These are phyloP conservation scores for Myrmecobius fasciatus DNA, from an alignment of 2,113 vertebrate species.

Conservation along the genomic window DNA sequence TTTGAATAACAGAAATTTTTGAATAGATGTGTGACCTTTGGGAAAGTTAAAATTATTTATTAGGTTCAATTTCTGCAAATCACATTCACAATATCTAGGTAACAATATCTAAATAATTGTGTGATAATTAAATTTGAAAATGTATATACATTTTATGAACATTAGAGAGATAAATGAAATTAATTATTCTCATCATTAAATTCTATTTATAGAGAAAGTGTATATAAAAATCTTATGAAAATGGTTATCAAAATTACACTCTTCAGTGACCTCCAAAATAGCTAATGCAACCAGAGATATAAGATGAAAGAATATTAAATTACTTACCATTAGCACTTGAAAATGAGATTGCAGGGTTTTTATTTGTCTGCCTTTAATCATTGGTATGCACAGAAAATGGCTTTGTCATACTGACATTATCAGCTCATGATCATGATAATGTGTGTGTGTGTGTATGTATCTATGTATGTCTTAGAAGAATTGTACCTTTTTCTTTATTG, in stretches of 20 bases:
- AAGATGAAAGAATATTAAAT: not conserved
- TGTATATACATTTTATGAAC: not conserved
- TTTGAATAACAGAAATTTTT: not conserved
- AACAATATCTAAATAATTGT: not conserved
- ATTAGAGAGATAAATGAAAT: not conserved
- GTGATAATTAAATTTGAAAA: not conserved
- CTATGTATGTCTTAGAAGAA: not conserved
- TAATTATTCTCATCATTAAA: not conserved
- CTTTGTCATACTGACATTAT: not conserved
- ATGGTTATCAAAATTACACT: not conserved
- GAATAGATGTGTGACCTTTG: not conserved
- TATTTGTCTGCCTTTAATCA: not conserved
- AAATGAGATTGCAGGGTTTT: not conserved
- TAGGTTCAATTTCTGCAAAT: not conserved
- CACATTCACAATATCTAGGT: not conserved
- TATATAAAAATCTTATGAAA: not conserved
- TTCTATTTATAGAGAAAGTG: not conserved
- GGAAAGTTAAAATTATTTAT: not conserved
- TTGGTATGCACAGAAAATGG: not conserved
- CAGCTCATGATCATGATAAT: not conserved
- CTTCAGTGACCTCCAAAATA: not conserved
- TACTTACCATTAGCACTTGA: not conserved
- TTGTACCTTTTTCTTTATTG: not conserved
- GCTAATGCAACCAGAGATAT: not conserved
- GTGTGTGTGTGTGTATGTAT: too few species aligned